Evolutionary conservation across 1,140 invertebrate species (phyloP).

Genomic region (Frieseomelitta varia): DNA sequence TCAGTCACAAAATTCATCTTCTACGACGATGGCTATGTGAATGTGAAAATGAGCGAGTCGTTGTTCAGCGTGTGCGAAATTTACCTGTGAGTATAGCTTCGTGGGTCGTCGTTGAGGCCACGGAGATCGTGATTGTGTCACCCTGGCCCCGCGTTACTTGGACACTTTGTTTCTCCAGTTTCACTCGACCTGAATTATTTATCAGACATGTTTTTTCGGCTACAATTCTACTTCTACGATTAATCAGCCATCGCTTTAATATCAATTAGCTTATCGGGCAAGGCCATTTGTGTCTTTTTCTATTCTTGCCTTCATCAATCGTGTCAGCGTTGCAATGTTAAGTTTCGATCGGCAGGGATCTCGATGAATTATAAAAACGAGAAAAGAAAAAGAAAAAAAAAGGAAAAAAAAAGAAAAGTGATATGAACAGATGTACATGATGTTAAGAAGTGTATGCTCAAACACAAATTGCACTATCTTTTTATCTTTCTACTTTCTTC

Average conservation of each 20-base stretch:
- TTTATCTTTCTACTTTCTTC: neutral
- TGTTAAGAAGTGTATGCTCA: neutral
- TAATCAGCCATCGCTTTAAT: constrained; percentile 30
- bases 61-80: constrained; percentile 52
- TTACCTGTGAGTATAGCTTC: constrained; percentile 85
- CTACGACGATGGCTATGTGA: constrained; percentile 8
- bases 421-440: neutral
- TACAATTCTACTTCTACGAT: constrained; percentile 63
- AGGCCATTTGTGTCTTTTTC: neutral
- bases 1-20: neutral
- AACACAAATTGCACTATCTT: neutral
- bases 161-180: constrained; percentile 84
- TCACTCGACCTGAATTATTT: constrained; percentile 80
- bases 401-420: neutral
- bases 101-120: constrained; percentile 84
- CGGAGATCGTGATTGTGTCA: constrained; percentile 85
- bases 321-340: neutral
- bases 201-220: constrained; percentile 72
- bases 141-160: constrained; percentile 83
- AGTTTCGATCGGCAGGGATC: constrained; percentile 2
- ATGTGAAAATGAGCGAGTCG: constrained; percentile 10
- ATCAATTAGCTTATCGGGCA: neutral
- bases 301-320: neutral
- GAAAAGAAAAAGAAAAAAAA: neutral
- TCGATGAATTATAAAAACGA: neutral